A percentile compares a stretch with the other conserved stretches of the same genome.
Conservation (phyloP, 2,113 vertebrate species). For the Nesogale talazaci region DNA sequence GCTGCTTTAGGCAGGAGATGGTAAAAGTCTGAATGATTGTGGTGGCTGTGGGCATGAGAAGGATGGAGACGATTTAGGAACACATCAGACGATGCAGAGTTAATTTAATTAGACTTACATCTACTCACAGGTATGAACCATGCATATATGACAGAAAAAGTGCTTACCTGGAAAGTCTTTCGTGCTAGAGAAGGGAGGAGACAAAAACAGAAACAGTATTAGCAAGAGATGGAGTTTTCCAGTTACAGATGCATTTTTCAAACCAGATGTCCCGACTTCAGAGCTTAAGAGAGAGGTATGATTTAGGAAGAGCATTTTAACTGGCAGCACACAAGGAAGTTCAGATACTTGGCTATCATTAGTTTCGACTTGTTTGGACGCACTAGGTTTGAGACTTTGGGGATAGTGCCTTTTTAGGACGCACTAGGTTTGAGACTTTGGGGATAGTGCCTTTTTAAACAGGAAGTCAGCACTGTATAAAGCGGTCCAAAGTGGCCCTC, state of each 20-base stretch:
- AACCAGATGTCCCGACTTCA: not conserved
- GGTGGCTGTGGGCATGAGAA: constrained; percentile 39
- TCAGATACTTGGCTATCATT: not conserved
- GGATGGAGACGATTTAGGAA: not conserved
- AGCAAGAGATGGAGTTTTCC: constrained; percentile 25
- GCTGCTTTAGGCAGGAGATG: constrained; percentile 8
- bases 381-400: not conserved
- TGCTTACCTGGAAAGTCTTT: constrained; percentile 93
- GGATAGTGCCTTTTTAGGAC: not conserved
- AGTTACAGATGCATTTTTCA: not conserved
- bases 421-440: not conserved
- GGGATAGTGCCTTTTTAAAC: not conserved
- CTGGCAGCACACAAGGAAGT: not conserved
- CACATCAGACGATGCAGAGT: not conserved
- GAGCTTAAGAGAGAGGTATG: not conserved
- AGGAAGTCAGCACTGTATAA: not conserved
- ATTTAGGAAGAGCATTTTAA: constrained; percentile 29
- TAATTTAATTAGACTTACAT: constrained; percentile 44
- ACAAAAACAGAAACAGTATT: constrained; percentile 77
- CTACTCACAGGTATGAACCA: constrained; percentile 28
- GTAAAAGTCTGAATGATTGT: constrained; percentile 13
- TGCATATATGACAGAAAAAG: constrained; percentile 42
- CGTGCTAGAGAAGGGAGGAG: constrained; percentile 87
- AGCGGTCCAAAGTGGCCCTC: not conserved
- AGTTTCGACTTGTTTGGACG: not conserved